These are phyloP conservation scores for Hystrix brachyura DNA, from an alignment of 2,113 vertebrate species.

Conservation along the genomic window DNA sequence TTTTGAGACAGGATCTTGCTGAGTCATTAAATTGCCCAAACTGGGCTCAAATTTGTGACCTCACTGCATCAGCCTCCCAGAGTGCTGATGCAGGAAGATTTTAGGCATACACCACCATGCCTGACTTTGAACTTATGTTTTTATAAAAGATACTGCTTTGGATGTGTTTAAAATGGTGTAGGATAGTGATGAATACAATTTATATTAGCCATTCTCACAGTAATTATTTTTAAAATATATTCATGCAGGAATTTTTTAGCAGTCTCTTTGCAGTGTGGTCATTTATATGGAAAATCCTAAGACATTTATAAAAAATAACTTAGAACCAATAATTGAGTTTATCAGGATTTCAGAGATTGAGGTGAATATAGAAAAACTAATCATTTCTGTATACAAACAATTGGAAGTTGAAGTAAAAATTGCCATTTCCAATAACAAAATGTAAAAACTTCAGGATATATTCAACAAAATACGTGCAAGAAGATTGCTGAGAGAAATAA, in stretches of 20 bases:
- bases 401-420: constrained; percentile 61
- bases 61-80: not conserved
- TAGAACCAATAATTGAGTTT: constrained; percentile 41
- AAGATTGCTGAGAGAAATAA: not conserved
- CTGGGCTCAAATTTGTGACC: not conserved
- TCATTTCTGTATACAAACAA: not conserved
- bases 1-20: not conserved
- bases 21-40: not conserved
- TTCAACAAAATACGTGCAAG: constrained; percentile 1
- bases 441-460: not conserved
- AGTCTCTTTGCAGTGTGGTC: not conserved
- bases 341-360: not conserved
- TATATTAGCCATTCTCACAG: not conserved
- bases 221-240: constrained; percentile 17
- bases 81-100: not conserved
- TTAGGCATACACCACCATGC: not conserved
- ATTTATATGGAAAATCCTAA: constrained; percentile 33
- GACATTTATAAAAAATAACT: not conserved
- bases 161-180: not conserved
- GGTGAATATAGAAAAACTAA: constrained; percentile 45
- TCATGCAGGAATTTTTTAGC: not conserved
- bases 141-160: constrained; percentile 19
- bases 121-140: not conserved
- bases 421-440: not conserved
- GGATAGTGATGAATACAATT: constrained; percentile 5